Evolutionary conservation across 2,888 invertebrate genomes (phyloP).

Genomic region (Drosophila percnosoma): DNA sequence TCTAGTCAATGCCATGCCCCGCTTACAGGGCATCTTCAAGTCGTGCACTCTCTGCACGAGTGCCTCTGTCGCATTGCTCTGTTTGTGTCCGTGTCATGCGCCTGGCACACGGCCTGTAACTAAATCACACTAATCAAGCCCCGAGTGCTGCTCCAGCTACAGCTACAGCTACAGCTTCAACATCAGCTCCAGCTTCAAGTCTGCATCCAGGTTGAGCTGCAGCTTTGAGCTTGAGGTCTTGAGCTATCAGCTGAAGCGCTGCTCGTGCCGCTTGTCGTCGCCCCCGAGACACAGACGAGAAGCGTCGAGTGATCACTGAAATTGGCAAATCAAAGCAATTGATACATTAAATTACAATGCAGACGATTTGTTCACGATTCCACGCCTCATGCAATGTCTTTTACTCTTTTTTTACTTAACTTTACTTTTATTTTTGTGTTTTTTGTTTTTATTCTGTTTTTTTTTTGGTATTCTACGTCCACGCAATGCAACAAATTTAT

Average conservation of each 20-base stretch:
- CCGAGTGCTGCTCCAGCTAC: conserved; percentile 68
- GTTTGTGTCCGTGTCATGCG: conserved; percentile 69
- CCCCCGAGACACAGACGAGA: conserved; percentile 60
- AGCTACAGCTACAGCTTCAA: conserved; percentile 22
- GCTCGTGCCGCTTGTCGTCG: conserved; percentile 73
- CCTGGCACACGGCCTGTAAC: conserved; percentile 80
- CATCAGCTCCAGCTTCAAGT: conserved; percentile 17
- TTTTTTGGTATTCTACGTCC: conserved; percentile 67
- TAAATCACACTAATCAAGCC: conserved; percentile 80
- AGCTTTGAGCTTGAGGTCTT: conserved; percentile 30
- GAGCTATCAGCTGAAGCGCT: conserved; percentile 59
- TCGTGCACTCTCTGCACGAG: not conserved
- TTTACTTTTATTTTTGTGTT: conserved; percentile 5
- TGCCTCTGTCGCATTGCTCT: conserved; percentile 4
- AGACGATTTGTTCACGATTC: conserved; percentile 79
- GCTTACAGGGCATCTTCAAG: conserved; percentile 14
- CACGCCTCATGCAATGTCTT: conserved; percentile 64
- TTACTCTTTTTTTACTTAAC: conserved; percentile 14
- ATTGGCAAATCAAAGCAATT: conserved; percentile 80
- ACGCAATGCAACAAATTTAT: conserved; percentile 82
- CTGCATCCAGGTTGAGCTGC: conserved; percentile 21
- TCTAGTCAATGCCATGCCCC: fast-evolving
- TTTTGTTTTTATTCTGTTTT: not conserved
- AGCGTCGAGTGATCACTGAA: conserved; percentile 68
- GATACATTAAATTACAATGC: conserved; percentile 81